phyloP scores from a whole-genome alignment of 2,797 vertebrate genomes.

The Phoebastria nigripes region DNA sequence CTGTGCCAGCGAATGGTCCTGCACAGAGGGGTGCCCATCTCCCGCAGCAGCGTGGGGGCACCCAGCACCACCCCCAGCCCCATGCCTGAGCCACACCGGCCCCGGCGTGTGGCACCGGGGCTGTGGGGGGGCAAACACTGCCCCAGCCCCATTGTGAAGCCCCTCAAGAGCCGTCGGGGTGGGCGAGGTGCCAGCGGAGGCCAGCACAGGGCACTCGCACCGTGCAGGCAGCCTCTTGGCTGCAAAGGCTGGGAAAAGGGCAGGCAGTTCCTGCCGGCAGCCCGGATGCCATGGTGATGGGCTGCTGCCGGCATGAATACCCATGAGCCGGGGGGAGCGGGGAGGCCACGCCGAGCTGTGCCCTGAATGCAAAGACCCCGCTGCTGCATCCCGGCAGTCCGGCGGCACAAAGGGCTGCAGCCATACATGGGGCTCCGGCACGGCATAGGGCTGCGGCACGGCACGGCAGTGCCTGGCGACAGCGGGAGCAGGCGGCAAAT shows the following conservation, averaged over 20 bases:
- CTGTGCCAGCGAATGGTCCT: not conserved
- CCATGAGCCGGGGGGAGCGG: constrained; percentile 32
- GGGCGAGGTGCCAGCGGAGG: not conserved
- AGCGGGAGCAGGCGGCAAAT: not conserved
- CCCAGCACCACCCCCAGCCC: not conserved
- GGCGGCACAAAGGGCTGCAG: not conserved
- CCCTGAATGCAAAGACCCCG: constrained; percentile 55
- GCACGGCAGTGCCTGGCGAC: not conserved
- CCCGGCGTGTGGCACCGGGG: accelerated
- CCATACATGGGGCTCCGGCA: not conserved
- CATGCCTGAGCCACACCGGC: accelerated
- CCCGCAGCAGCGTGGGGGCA: not conserved
- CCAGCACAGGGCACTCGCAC: not conserved
- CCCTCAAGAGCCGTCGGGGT: not conserved
- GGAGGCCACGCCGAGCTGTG: constrained; percentile 34
- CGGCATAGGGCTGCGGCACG: accelerated
- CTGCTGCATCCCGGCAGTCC: not conserved
- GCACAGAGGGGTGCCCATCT: not conserved
- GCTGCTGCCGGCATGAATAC: constrained; percentile 51
- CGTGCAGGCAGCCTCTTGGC: not conserved
- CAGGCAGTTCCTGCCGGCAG: constrained; percentile 53
- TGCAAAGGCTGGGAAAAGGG: constrained; percentile 64
- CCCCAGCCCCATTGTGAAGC: not conserved
- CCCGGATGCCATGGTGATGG: constrained; percentile 61
- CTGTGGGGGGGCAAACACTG: accelerated